Evolutionary conservation across 2,113 vertebrate genomes (phyloP).

Genomic region (Corvus cornix): DNA sequence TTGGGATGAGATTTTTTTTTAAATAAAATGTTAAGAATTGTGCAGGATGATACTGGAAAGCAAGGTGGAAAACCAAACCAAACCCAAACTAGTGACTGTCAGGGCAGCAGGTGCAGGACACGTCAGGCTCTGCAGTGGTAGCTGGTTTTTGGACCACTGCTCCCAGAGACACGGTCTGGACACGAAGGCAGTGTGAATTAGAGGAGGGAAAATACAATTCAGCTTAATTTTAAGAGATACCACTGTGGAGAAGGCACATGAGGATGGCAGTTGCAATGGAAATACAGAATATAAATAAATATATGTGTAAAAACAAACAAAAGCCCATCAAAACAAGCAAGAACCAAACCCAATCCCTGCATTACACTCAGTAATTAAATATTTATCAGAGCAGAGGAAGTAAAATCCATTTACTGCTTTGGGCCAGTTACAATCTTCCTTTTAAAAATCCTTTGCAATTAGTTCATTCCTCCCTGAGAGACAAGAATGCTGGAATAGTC

Average conservation of each 20-base stretch:
- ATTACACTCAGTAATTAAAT: conserved; percentile 66
- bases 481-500: background rate
- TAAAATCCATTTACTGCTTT: conserved; percentile 63
- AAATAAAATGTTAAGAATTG: background rate
- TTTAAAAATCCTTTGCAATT: conserved; percentile 27
- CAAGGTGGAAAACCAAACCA: background rate
- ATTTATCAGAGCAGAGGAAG: conserved; percentile 72
- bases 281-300: background rate
- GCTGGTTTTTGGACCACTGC: background rate
- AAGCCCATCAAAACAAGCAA: conserved; percentile 18
- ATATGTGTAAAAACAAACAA: background rate
- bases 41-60: background rate
- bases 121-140: background rate
- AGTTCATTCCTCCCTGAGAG: background rate
- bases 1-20: conserved; percentile 24
- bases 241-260: conserved; percentile 35
- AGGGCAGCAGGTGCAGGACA: background rate
- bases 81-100: fast-evolving
- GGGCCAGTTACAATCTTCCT: conserved; percentile 44
- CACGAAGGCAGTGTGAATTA: background rate
- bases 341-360: background rate
- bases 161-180: background rate
- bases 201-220: conserved; percentile 52
- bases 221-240: conserved; percentile 35
- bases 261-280: conserved; percentile 28